Evolutionary conservation across 2,888 invertebrate genomes (phyloP).

Genomic region (Netelia fuscicornis): DNA sequence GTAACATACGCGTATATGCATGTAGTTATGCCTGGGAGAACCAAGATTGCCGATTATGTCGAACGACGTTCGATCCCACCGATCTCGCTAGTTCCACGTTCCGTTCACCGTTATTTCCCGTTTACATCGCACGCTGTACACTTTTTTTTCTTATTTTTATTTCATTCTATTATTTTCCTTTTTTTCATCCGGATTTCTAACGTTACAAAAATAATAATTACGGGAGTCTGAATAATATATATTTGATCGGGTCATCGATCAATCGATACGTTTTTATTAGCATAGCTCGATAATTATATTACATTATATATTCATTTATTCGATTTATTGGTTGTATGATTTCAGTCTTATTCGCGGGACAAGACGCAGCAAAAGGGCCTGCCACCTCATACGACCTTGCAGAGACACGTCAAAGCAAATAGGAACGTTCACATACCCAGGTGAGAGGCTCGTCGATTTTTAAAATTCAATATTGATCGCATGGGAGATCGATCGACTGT

Average conservation of each 20-base stretch:
- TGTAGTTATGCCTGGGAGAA: constrained; percentile 2
- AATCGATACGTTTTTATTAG: background rate
- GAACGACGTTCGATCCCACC: constrained; percentile 22
- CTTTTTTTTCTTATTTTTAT: constrained; percentile 8
- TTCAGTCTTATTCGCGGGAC: constrained; percentile 85
- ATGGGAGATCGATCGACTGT: constrained; percentile 33
- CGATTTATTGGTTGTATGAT: background rate
- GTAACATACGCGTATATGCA: background rate
- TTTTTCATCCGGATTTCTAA: background rate
- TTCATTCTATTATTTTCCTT: constrained; percentile 12
- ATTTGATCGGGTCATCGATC: constrained; percentile 6
- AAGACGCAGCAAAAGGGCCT: constrained; percentile 86
- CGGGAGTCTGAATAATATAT: background rate
- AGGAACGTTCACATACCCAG: constrained; percentile 90
- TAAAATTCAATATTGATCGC: background rate
- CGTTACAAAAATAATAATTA: constrained; percentile 21
- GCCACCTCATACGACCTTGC: constrained; percentile 92
- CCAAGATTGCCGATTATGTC: constrained; percentile 5
- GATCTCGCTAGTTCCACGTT: background rate
- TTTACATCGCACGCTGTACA: background rate
- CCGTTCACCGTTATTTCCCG: background rate
- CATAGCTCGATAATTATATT: constrained; percentile 19
- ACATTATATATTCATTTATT: constrained; percentile 42
- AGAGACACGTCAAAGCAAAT: constrained; percentile 90
- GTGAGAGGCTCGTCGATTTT: constrained; percentile 78